Evolutionary conservation across 2,888 invertebrate species (phyloP).

Genomic region (Drosophila ustulata): DNA sequence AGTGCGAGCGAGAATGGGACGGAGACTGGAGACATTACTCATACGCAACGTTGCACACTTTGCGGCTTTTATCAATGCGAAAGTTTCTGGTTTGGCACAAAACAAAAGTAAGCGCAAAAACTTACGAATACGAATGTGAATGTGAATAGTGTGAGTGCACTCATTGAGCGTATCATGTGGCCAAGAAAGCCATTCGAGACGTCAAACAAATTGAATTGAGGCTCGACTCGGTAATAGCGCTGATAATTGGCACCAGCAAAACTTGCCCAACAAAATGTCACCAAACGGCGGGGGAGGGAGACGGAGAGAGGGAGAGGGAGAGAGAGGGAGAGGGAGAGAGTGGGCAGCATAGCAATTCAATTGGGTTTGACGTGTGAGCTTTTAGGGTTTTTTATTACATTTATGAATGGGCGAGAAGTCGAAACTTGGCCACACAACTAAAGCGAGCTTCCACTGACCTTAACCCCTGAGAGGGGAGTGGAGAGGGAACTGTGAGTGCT

Average conservation of each 20-base stretch:
- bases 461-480: background rate
- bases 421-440: background rate
- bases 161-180: conserved; percentile 44
- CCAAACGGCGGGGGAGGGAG: conserved; percentile 5
- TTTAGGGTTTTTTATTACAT: conserved; percentile 79
- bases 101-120: conserved; percentile 68
- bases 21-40: conserved; percentile 42
- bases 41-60: conserved; percentile 52
- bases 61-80: conserved; percentile 63
- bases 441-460: conserved; percentile 4
- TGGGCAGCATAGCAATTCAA: conserved; percentile 54
- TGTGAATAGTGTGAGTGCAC: conserved; percentile 25
- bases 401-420: conserved; percentile 47
- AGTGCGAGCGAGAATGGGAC: conserved; percentile 16
- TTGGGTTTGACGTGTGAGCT: conserved; percentile 74
- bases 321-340: conserved; percentile 9
- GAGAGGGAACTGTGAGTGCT: conserved; percentile 33
- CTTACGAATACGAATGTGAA: conserved; percentile 41
- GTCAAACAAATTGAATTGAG: conserved; percentile 76
- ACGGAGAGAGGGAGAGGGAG: background rate
- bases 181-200: conserved; percentile 70
- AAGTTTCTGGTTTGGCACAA: conserved; percentile 61
- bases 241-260: conserved; percentile 56
- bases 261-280: conserved; percentile 48
- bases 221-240: conserved; percentile 60